A percentile compares a stretch with the other conserved stretches of the same genome.
phyloP scores from a whole-genome alignment of 2,888 invertebrate genomes.

The Lomographa bimaculata region DNA sequence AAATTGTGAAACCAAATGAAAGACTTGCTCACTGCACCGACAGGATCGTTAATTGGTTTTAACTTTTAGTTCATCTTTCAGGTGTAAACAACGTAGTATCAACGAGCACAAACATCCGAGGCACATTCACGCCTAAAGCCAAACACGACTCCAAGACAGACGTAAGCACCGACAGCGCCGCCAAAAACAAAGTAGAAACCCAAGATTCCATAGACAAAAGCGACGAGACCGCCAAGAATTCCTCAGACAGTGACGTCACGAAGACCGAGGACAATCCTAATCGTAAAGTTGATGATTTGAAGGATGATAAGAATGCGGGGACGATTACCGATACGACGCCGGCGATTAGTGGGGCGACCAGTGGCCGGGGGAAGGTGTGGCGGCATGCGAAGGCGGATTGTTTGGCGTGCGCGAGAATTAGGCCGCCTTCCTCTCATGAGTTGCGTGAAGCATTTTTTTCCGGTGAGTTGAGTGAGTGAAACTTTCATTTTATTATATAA shows the following conservation, averaged over 20 bases:
- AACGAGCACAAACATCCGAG: constrained; percentile 22
- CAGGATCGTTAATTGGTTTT: no score
- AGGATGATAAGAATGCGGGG: constrained; percentile 20
- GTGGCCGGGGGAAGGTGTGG: constrained; percentile 42
- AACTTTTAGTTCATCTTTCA: no score
- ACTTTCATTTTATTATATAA: no score
- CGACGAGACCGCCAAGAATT: constrained; percentile 28
- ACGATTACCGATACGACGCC: constrained; percentile 1
- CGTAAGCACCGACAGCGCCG: constrained; percentile 23
- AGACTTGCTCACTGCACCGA: no score
- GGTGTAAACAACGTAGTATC: constrained; percentile 28
- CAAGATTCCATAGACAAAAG: constrained; percentile 28
- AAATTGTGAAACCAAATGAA: no score
- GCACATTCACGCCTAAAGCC: constrained; percentile 23
- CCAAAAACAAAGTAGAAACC: constrained; percentile 42
- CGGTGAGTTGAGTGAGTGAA: constrained; percentile 41
- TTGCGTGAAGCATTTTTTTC: constrained; percentile 77
- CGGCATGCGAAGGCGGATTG: constrained; percentile 62
- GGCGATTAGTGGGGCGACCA: constrained; percentile 22
- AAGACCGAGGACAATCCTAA: constrained; percentile 26
- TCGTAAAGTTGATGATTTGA: constrained; percentile 15
- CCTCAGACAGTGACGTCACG: constrained; percentile 23
- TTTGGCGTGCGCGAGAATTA: constrained; percentile 65
- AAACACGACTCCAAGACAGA: constrained; percentile 32
- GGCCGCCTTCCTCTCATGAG: constrained; percentile 72